Conservation (phyloP, 2,113 vertebrate species). For the Carettochelys insculpta region DNA sequence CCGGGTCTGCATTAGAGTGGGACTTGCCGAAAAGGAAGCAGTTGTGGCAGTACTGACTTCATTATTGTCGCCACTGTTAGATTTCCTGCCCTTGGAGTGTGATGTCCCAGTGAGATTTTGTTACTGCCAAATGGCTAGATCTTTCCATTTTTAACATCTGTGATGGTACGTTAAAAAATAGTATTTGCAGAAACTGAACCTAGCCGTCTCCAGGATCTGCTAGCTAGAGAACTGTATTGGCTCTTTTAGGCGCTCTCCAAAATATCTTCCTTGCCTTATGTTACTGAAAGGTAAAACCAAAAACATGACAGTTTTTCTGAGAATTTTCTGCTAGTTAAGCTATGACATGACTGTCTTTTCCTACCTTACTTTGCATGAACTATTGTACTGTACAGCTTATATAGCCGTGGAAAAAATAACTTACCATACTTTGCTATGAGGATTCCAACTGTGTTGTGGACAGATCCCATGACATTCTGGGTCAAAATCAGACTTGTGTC, state of each 20-base stretch:
- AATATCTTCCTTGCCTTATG: conserved; percentile 8
- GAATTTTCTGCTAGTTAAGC: neutral
- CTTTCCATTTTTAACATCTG: neutral
- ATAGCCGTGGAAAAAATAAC: neutral
- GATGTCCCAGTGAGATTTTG: neutral
- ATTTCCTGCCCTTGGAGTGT: conserved; percentile 18
- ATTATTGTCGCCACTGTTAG: neutral
- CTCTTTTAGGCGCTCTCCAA: conserved; percentile 6
- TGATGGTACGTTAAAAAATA: neutral
- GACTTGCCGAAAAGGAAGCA: neutral
- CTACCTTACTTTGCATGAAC: conserved; percentile 24
- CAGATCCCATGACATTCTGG: neutral
- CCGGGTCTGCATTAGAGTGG: neutral
- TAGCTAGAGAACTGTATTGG: neutral
- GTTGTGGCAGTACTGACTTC: conserved; percentile 3
- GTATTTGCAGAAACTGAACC: neutral
- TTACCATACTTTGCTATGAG: neutral
- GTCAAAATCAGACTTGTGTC: neutral
- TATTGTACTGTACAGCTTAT: neutral
- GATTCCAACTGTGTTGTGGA: neutral
- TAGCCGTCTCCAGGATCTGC: neutral
- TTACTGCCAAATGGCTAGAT: neutral
- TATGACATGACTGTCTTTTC: neutral
- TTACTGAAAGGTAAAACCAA: neutral
- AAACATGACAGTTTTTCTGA: conserved; percentile 25